Percentiles rank a stretch among this genome's conserved stretches.
These are phyloP conservation scores for Ciconia boyciana DNA, from an alignment of 2,113 vertebrate species.

Conservation along the genomic window DNA sequence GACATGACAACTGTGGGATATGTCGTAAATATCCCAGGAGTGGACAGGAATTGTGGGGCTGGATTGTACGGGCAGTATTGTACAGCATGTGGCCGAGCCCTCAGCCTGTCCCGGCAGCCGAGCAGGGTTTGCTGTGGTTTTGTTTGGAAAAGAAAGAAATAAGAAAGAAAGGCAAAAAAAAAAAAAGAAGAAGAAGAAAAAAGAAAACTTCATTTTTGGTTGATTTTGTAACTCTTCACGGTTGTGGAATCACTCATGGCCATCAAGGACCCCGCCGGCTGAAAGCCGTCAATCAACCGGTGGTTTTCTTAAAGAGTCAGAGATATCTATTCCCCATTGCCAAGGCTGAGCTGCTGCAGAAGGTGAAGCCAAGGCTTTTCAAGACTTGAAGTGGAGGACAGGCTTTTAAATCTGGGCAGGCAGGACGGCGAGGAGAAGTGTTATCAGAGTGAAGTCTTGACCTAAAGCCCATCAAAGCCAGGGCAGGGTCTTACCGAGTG, in stretches of 20 bases:
- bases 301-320: not conserved
- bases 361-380: not conserved
- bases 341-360: not conserved
- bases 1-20: slow-evolving; percentile 76
- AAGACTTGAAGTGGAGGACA: not conserved
- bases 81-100: slow-evolving; percentile 69
- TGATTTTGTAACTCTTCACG: not conserved
- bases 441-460: not conserved
- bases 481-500: not conserved
- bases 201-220: not conserved
- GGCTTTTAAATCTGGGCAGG: not conserved
- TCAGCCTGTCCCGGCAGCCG: not conserved
- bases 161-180: not conserved
- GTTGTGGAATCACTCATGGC: not conserved
- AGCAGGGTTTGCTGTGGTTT: slow-evolving; percentile 23
- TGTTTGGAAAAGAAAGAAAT: slow-evolving; percentile 30
- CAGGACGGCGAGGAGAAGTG: not conserved
- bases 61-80: slow-evolving; percentile 69
- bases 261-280: not conserved
- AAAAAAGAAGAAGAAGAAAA: not conserved
- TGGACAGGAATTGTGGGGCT: slow-evolving; percentile 71
- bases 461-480: not conserved
- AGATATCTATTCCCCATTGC: not conserved
- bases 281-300: slow-evolving; percentile 32
- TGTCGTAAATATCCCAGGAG: slow-evolving; percentile 76